A percentile compares a stretch with the other conserved stretches of the same genome.
phyloP scores from a whole-genome alignment of 2,888 invertebrate species.

The Ferrisia virgata region DNA sequence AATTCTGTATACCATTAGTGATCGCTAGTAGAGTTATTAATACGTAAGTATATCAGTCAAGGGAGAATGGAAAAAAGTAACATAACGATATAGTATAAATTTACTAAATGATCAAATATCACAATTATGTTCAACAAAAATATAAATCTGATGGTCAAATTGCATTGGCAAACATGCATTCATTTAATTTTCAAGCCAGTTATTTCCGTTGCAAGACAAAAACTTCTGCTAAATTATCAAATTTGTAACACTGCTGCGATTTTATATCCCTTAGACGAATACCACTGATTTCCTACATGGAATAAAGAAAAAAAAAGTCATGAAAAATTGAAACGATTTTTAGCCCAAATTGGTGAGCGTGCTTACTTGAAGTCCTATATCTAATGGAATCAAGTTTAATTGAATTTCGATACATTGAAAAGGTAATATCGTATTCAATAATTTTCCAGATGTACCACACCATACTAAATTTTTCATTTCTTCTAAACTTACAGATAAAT shows the following conservation, averaged over 20 bases:
- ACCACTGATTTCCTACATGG: conserved; percentile 39
- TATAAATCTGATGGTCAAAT: background rate
- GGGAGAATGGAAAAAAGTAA: background rate
- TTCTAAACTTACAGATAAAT: background rate
- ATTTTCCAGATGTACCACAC: conserved; percentile 26
- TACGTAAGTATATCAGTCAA: background rate
- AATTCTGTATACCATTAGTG: too few species aligned
- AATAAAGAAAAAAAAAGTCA: background rate
- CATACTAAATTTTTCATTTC: conserved; percentile 37
- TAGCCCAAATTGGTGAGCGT: background rate
- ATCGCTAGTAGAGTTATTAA: background rate
- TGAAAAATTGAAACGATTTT: background rate
- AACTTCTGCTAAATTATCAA: conserved; percentile 40
- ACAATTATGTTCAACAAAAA: background rate
- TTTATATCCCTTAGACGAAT: conserved; percentile 30
- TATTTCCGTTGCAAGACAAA: conserved; percentile 29
- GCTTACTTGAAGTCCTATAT: conserved; percentile 22
- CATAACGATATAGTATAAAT: background rate
- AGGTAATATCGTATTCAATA: background rate
- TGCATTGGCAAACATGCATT: too few species aligned
- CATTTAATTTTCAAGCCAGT: background rate
- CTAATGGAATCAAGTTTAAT: conserved; percentile 4
- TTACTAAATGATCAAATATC: background rate
- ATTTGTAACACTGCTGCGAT: conserved; percentile 34
- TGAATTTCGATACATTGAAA: conserved; percentile 9